Evolutionary conservation across 2,888 invertebrate species (phyloP).

Genomic region (Torymus auratus): DNA sequence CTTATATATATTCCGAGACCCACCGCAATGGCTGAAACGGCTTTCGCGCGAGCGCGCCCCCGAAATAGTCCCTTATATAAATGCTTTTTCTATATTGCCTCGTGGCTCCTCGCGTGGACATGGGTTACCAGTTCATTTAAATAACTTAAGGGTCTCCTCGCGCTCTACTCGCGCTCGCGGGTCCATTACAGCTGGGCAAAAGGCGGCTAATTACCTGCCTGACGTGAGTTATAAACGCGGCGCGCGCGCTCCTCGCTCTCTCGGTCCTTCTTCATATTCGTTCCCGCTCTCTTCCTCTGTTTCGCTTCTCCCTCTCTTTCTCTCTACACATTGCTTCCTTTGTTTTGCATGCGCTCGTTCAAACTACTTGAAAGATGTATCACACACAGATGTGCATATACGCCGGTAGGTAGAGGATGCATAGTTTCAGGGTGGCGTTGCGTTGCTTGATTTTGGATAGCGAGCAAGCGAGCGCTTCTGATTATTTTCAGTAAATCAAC

Average conservation of each 20-base stretch:
- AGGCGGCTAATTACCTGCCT: slow-evolving; percentile 76
- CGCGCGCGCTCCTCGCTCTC: slow-evolving; percentile 46
- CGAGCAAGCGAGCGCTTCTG: slow-evolving; percentile 42
- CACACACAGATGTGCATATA: background rate
- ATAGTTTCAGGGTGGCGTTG: slow-evolving; percentile 30
- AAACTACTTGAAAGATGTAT: slow-evolving; percentile 32
- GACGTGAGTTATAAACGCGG: slow-evolving; percentile 77
- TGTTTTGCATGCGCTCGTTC: slow-evolving; percentile 46
- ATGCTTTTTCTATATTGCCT: slow-evolving; percentile 77
- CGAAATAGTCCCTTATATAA: slow-evolving; percentile 74
- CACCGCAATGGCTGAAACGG: slow-evolving; percentile 29
- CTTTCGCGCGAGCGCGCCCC: slow-evolving; percentile 60
- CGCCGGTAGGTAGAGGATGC: slow-evolving; percentile 6
- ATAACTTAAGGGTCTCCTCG: slow-evolving; percentile 76
- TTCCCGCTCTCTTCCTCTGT: slow-evolving; percentile 54
- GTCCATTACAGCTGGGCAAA: slow-evolving; percentile 76
- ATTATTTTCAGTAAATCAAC: slow-evolving; percentile 58
- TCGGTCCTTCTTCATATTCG: slow-evolving; percentile 47
- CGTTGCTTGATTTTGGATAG: slow-evolving; percentile 28
- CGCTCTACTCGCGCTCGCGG: slow-evolving; percentile 65
- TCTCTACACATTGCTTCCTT: slow-evolving; percentile 1
- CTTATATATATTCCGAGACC: slow-evolving; percentile 24
- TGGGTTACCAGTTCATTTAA: slow-evolving; percentile 77
- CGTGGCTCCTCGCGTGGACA: slow-evolving; percentile 73
- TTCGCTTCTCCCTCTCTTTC: slow-evolving; percentile 8